Base-by-base conservation (phyloP, 2,888 invertebrate genomes). In the Thalpophila matura region DNA sequence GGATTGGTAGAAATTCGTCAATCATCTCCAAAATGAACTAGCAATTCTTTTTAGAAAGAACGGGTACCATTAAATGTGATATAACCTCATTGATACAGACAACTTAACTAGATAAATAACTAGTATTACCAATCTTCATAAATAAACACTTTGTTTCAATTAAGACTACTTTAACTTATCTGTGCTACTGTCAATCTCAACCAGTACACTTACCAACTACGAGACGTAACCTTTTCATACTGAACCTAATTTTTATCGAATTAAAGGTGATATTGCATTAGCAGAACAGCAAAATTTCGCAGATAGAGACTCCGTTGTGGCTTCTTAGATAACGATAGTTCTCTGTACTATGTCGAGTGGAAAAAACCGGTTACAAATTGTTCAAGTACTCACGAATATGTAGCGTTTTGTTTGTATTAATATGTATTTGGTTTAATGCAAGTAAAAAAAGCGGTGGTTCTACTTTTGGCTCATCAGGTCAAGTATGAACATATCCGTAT, bases 241-340 rank as follows among this genome's bases (percentile, higher is more conserved):
- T 3, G 1, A 47, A 65, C 55, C 33, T 16, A 62, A 46, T 10
- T 0, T 0, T 0, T 0, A 9, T 6, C 0, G 1, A 0, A 0
- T 12, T 60, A 65, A n/a, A 45, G 53, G 63, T 37, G 14, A 22
- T 40, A 45, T 66, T 79, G 6, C 12, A 24, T 3, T 3, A 14
- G 18, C 37, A 26, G 7, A 12, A 0, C 9, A 4, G 20, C n/a
- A 49, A 10, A 58, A 71, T 71, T 70, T 67, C 5, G 77, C 61
- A 64, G 60, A 79, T 64, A 74, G 61, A 64, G 55, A 40, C 37
- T 49, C 4, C 42, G 42, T 40, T 72, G 59, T 76, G 43, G 54
- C 46, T 45, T 50, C 63, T 61, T 59, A 62, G 77, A 77, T 77
- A 77, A 80, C 47, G 62, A 51, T 58, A 70, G 59, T 67, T 55